Evolutionary conservation across 2,113 vertebrate species (phyloP), one percentile per base, ranked within the genome.

Genomic region (Anhinga anhinga): DNA sequence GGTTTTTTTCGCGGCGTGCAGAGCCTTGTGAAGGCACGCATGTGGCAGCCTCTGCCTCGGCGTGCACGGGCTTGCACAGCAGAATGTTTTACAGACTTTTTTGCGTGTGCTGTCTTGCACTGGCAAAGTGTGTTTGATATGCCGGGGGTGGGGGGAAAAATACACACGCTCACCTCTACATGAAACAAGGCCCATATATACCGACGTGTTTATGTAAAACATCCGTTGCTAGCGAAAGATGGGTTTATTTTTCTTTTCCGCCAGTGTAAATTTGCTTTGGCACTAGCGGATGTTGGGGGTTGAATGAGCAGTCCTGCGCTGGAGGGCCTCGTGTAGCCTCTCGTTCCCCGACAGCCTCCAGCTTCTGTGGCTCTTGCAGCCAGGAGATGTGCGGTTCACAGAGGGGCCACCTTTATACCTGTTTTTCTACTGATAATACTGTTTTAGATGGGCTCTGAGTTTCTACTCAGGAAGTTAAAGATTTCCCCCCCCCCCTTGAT

Each of bases 321-420:
- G 74, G 32, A 30, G 23, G 72, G 42, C 18, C 73, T 74, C 6
- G 1, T 10, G 45, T 49, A 71, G 52, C n/a, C 32, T 62, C 70
- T 58, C 10, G 1, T n/a, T 76, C 65, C 30, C 22, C 32, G 17
- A 52, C 22, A 66, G 27, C 27, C 27, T 74, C 45, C 40, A 9
- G 29, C 29, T 59, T 30, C 56, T 17, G 44, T 27, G 32, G 62
- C 22, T 88, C 63, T 81, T 30, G 58, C 34, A 47, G 49, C 1
- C 1, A 9, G 29, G 53, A 65, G 58, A 49, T 30, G 30, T 1
- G 9, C 0, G 0, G 29, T 67, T 87, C 90, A 7, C 6, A 3
- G 29, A 53, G 50, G 15, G 34, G 30, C 16, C 66, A 17, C 82
- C 7, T 88, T 63, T 56, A 23, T 61, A 36, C 32, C 53, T 49